A percentile compares a stretch with the other conserved stretches of the same genome.
Conservation (phyloP, 2,113 vertebrate genomes). For the Silurus meridionalis region DNA sequence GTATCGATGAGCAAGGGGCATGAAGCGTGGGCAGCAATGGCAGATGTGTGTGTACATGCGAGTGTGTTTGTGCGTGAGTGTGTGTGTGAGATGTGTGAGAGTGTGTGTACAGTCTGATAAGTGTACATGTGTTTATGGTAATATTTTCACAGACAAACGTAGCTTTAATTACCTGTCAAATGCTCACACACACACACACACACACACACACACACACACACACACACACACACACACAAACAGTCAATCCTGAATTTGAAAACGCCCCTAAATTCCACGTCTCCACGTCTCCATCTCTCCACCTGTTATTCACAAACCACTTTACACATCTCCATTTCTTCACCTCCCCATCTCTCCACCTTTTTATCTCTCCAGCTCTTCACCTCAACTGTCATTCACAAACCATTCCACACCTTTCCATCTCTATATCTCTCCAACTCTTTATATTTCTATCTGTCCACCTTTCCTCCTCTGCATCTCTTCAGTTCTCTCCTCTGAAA, state of each 20-base stretch:
- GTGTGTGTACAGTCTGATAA: background rate
- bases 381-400: no score
- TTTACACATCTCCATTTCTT: background rate
- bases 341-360: background rate
- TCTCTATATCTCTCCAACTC: background rate
- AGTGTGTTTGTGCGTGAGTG: conserved; percentile 8
- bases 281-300: background rate
- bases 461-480: background rate
- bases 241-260: background rate
- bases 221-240: background rate
- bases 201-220: conserved; percentile 7
- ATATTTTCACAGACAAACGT: conserved; percentile 15
- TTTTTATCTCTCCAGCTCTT: background rate
- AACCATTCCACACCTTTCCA: background rate
- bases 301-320: no score
- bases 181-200: background rate
- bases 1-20: conserved; percentile 47
- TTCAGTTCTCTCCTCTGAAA: background rate
- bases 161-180: conserved; percentile 23
- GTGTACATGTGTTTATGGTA: conserved; percentile 14
- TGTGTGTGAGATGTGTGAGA: conserved; percentile 10
- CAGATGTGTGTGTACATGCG: conserved; percentile 30
- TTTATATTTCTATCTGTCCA: background rate
- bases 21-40: conserved; percentile 55
- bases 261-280: background rate